Percentiles rank a stretch among this genome's conserved stretches.
Conservation (phyloP, 2,797 vertebrate genomes). For the Babyrousa celebensis region DNA sequence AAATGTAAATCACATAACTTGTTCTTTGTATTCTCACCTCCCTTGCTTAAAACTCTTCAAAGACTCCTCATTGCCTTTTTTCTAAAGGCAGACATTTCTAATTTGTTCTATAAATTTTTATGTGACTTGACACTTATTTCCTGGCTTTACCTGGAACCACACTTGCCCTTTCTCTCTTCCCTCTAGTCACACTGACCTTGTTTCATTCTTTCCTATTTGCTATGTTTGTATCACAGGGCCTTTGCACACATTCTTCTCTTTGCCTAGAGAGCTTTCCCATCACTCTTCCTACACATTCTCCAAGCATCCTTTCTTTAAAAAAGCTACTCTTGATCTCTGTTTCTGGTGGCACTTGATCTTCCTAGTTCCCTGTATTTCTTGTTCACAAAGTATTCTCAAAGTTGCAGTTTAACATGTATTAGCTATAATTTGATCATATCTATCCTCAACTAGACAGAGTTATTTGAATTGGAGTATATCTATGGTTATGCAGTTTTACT, state of each 20-base stretch:
- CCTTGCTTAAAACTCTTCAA: not conserved
- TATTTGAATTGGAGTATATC: not conserved
- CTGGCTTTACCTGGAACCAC: not conserved
- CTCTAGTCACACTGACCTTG: not conserved
- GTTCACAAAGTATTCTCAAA: not conserved
- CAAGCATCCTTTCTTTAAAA: not conserved
- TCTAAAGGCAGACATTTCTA: not conserved
- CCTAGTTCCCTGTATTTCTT: not conserved
- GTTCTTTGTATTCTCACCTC: not conserved
- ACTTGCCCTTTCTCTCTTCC: not conserved
- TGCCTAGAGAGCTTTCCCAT: not conserved
- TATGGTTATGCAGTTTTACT: not conserved
- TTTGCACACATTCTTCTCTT: not conserved
- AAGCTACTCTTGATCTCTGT: not conserved
- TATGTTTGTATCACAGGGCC: not conserved
- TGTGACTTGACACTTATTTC: not conserved
- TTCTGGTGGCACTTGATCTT: not conserved
- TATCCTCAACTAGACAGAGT: not conserved
- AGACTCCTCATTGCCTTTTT: not conserved
- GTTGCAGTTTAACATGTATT: not conserved
- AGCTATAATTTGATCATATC: not conserved
- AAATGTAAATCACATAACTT: not conserved
- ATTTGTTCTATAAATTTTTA: not conserved
- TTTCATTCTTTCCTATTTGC: not conserved
- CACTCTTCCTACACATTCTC: not conserved